phyloP scores from a whole-genome alignment of 2,888 invertebrate species.

The Ecliptopera silaceata region DNA sequence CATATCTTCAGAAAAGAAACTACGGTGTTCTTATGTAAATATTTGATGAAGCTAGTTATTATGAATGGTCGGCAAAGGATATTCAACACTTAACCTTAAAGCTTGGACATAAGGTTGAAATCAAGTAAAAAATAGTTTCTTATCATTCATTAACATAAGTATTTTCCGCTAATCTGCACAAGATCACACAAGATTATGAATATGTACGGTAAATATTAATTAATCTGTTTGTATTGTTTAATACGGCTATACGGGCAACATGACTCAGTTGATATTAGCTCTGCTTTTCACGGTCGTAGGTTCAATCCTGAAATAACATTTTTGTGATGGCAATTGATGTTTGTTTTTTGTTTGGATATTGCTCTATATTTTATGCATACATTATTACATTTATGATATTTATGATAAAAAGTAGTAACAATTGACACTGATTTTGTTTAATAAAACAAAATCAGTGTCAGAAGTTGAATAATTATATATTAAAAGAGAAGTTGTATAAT shows the following conservation, averaged over 20 bases:
- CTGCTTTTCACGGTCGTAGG: no score
- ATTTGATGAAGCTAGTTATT: not conserved
- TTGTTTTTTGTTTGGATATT: no score
- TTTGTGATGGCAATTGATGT: no score
- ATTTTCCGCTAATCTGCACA: slow-evolving; percentile 19
- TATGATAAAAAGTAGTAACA: no score
- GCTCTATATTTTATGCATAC: no score
- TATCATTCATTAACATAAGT: slow-evolving; percentile 5
- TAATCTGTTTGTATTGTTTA: slow-evolving; percentile 5
- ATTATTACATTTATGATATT: no score
- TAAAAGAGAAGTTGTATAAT: no score
- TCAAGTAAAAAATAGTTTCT: not conserved
- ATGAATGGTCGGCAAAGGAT: not conserved
- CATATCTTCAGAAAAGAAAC: not conserved
- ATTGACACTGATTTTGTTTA: no score
- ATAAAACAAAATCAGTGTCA: no score
- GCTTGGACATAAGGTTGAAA: not conserved
- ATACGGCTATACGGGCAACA: not conserved
- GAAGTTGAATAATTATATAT: no score
- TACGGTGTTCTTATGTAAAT: not conserved
- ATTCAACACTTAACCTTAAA: not conserved
- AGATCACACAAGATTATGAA: slow-evolving; percentile 18
- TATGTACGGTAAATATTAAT: slow-evolving; percentile 7
- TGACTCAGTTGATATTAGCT: no score
- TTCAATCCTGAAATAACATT: no score